Evolutionary conservation across 2,797 vertebrate genomes (phyloP).

Genomic region (Phoxinus dragarum): DNA sequence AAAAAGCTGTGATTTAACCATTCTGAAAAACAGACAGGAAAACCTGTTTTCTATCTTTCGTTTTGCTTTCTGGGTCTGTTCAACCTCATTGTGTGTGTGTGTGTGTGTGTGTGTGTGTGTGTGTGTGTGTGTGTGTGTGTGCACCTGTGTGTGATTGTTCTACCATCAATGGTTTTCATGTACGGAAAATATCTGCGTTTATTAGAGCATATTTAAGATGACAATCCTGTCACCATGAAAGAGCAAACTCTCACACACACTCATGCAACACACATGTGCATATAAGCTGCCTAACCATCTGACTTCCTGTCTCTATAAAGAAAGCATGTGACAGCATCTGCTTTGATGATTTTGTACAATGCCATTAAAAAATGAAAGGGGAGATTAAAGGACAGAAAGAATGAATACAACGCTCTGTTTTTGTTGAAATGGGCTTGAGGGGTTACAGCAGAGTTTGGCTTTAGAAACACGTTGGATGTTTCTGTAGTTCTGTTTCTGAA

Average conservation of each 20-base stretch:
- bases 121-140: not conserved
- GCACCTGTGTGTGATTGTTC: slow-evolving; percentile 20
- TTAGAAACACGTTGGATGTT: not conserved
- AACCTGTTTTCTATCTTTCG: slow-evolving; percentile 46
- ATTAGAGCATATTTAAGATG: slow-evolving; percentile 35
- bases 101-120: not conserved
- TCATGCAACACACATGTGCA: not conserved
- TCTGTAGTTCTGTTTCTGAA: not conserved
- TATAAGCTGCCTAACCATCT: slow-evolving; percentile 12
- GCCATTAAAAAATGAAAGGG: slow-evolving; percentile 30
- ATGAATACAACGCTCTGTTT: not conserved
- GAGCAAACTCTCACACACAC: slow-evolving; percentile 2
- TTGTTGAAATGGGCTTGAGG: not conserved
- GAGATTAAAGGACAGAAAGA: slow-evolving; percentile 31
- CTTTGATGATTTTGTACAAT: slow-evolving; percentile 33
- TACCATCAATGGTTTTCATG: slow-evolving; percentile 8
- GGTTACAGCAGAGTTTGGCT: not conserved
- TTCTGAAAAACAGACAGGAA: slow-evolving; percentile 19
- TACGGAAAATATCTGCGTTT: slow-evolving; percentile 46
- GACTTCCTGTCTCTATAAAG: slow-evolving; percentile 22
- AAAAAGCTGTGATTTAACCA: slow-evolving; percentile 29
- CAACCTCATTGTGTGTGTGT: slow-evolving; percentile 21
- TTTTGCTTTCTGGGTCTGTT: slow-evolving; percentile 42
- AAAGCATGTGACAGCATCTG: slow-evolving; percentile 19
- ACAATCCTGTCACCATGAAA: slow-evolving; percentile 8